Conservation (phyloP, 2,888 invertebrate genomes). For the Netelia melanura region DNA sequence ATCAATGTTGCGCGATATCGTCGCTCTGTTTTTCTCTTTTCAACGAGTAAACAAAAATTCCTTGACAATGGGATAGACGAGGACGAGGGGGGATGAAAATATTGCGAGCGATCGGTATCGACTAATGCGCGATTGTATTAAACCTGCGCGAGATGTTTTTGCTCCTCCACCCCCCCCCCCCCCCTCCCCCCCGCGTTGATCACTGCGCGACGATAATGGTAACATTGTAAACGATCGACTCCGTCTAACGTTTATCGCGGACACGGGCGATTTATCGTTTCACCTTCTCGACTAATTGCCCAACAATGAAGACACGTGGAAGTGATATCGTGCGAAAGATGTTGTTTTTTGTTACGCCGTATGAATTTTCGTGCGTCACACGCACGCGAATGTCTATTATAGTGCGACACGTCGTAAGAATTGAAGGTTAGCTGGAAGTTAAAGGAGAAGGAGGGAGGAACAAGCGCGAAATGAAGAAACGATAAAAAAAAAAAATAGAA, state of each 20-base stretch:
- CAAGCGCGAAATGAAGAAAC: constrained; percentile 1
- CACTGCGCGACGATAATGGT: too few species aligned
- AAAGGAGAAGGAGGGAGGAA: constrained; percentile 6
- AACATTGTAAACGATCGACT: too few species aligned
- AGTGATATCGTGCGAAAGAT: constrained; percentile 25
- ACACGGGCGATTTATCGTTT: constrained; percentile 26
- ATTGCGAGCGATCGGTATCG: too few species aligned
- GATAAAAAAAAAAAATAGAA: constrained; percentile 36
- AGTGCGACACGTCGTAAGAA: not conserved
- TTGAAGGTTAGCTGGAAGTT: not conserved
- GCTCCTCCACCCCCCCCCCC: too few species aligned
- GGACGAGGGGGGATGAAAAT: too few species aligned
- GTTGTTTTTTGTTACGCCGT: constrained; percentile 37
- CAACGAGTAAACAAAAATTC: too few species aligned
- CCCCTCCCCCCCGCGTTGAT: too few species aligned
- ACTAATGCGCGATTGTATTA: too few species aligned
- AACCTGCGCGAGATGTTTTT: too few species aligned
- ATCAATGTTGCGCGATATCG: too few species aligned
- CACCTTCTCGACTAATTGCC: constrained; percentile 17
- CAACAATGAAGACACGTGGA: constrained; percentile 22
- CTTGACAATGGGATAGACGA: too few species aligned
- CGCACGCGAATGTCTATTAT: not conserved
- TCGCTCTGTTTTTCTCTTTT: too few species aligned
- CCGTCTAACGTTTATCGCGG: not conserved
- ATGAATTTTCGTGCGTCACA: constrained; percentile 44